Evolutionary conservation across 2,113 vertebrate species (phyloP).

Genomic region (Verasper variegatus): DNA sequence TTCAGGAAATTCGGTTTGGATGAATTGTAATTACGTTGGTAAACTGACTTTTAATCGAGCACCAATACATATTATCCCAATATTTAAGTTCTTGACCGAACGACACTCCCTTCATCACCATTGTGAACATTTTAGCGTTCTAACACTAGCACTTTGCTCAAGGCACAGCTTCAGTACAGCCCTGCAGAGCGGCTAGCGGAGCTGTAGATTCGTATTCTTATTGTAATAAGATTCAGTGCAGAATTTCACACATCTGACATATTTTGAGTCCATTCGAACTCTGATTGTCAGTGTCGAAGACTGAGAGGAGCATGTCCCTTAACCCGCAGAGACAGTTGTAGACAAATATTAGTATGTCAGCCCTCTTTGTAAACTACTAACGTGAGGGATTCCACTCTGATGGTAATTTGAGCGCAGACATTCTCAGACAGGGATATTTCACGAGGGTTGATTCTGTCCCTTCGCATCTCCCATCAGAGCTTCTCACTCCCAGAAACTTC

Average conservation of each 20-base stretch:
- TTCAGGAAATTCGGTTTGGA: no score
- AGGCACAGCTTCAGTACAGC: neutral
- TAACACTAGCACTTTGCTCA: neutral
- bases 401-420: conserved; percentile 51
- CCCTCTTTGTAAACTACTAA: conserved; percentile 29
- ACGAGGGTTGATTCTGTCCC: conserved; percentile 58
- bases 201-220: neutral
- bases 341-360: conserved; percentile 13
- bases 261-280: neutral
- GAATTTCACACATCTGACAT: neutral
- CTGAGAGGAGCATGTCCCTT: neutral
- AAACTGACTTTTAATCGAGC: no score
- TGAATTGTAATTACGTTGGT: no score
- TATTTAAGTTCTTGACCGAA: neutral
- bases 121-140: neutral
- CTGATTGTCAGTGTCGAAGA: conserved; percentile 5
- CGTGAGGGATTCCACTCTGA: conserved; percentile 50
- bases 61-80: no score
- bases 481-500: conserved; percentile 58
- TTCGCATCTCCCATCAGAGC: conserved; percentile 47
- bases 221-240: neutral
- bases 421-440: conserved; percentile 46
- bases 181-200: neutral
- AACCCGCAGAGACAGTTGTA: conserved; percentile 5
- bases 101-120: neutral